Evolutionary conservation across 2,888 invertebrate species (phyloP).

Genomic region (Trisateles emortualis): DNA sequence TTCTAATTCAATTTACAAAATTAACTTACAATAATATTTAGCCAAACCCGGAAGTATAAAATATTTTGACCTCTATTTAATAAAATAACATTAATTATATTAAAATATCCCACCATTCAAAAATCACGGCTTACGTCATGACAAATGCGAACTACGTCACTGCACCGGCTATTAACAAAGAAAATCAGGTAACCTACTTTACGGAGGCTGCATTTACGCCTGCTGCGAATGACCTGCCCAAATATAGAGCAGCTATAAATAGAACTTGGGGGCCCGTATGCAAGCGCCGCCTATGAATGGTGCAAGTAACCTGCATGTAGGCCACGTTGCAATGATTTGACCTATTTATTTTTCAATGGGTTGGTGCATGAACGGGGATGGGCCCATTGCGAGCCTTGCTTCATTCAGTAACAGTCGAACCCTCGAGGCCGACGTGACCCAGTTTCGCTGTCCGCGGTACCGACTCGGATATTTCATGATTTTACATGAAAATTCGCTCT

Average conservation of each 20-base stretch:
- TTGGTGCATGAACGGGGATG: constrained; percentile 81
- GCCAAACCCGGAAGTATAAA: neutral
- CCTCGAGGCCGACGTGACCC: constrained; percentile 79
- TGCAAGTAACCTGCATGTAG: constrained; percentile 73
- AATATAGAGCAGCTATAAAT: constrained; percentile 84
- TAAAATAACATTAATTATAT: neutral
- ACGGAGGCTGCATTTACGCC: constrained; percentile 78
- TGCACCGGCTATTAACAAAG: constrained; percentile 74
- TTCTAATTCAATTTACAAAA: too few species aligned
- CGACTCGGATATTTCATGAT: constrained; percentile 19
- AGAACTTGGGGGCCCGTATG: constrained; percentile 71
- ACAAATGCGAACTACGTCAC: constrained; percentile 72
- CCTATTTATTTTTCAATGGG: constrained; percentile 86
- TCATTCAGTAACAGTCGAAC: constrained; percentile 82
- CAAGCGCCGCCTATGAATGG: constrained; percentile 74
- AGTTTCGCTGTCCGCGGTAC: constrained; percentile 59
- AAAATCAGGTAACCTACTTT: constrained; percentile 85
- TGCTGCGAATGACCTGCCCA: constrained; percentile 82
- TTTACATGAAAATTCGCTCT: constrained; percentile 17
- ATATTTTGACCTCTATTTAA: neutral
- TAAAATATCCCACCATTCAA: constrained; percentile 15
- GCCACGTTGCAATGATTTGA: constrained; percentile 84
- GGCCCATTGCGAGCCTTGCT: constrained; percentile 74
- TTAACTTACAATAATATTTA: neutral
- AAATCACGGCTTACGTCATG: constrained; percentile 70